Base-by-base conservation (phyloP, 2,113 vertebrate genomes). In the Ptilorrhoa leucosticta region DNA sequence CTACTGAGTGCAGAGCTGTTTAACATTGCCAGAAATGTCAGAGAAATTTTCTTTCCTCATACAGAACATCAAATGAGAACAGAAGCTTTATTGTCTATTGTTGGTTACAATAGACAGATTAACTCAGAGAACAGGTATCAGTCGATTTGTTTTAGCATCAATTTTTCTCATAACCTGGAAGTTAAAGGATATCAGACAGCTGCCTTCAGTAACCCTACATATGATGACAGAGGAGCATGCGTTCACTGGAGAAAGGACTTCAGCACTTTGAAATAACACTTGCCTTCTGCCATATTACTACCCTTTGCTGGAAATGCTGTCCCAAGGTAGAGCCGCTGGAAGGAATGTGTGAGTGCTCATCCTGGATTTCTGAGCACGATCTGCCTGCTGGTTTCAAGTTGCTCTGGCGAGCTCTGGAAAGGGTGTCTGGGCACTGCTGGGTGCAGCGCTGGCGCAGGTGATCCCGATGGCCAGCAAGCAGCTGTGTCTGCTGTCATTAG, bases 391-490 rank as follows among this genome's bases (percentile, higher is more conserved):
- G 22, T 3, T 69, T 72, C 24, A 56, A 33, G 23, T n/a, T 3
- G 4, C 20, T 58, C 44, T 0, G 0, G 6, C 0, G 0, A 56
- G 45, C 56, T 61, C n/a, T 48, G 42, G 45, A 30, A 71, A 57
- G 42, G 31, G 19, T 30, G 14, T 17, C 31, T 66, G 57, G 44
- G 35, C 75, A 35, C 26, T 31, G n/a, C 39, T 76, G 42, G 22
- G 19, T n/a, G 40, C 31, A 20, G 16, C 0, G 0, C 39, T 1
- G 10, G 21, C 23, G 13, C 24, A 33, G 69, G 54, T 65, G 69
- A 65, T 51, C 40, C 50, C 0, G 0, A 26, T 0, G 0, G 45
- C n/a, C 1, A 4, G 21, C 6, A 10, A 80, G 71, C 47, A 80
- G 39, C 42, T 0, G 1, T 57, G 50, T 50, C 40, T 78, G 45